Evolutionary conservation across 2,113 vertebrate species (phyloP).

Genomic region (Manacus vitellinus): DNA sequence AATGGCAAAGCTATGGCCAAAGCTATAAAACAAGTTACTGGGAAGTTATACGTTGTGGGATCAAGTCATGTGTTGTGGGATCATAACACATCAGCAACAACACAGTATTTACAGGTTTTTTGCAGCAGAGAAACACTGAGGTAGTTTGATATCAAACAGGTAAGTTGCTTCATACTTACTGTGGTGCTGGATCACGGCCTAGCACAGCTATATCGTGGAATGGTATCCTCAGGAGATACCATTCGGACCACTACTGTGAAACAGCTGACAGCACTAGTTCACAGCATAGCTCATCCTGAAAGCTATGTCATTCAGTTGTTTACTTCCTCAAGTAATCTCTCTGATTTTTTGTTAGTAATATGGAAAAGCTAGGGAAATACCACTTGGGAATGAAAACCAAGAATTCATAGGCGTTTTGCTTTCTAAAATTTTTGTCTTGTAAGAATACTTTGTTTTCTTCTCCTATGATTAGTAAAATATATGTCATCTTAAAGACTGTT

Average conservation of each 20-base stretch:
- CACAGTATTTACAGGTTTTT: background rate
- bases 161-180: background rate
- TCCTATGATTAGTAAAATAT: background rate
- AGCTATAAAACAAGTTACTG: background rate
- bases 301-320: background rate
- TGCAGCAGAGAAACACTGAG: background rate
- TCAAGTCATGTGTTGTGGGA: accelerated
- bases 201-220: background rate
- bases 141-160: background rate
- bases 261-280: background rate
- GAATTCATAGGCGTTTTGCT: background rate
- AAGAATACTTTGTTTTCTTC: background rate
- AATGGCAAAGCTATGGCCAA: background rate
- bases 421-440: background rate
- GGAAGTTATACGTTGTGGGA: accelerated
- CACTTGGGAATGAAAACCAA: background rate
- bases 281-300: background rate
- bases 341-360: background rate
- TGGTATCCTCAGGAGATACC: background rate
- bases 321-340: background rate
- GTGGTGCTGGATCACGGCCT: too few relatives aligned
- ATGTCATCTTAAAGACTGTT: background rate
- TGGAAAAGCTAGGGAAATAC: background rate
- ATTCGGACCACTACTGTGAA: background rate
- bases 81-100: background rate